Evolutionary conservation across 1,140 invertebrate species (phyloP).

Genomic region (Brachionus rubens): DNA sequence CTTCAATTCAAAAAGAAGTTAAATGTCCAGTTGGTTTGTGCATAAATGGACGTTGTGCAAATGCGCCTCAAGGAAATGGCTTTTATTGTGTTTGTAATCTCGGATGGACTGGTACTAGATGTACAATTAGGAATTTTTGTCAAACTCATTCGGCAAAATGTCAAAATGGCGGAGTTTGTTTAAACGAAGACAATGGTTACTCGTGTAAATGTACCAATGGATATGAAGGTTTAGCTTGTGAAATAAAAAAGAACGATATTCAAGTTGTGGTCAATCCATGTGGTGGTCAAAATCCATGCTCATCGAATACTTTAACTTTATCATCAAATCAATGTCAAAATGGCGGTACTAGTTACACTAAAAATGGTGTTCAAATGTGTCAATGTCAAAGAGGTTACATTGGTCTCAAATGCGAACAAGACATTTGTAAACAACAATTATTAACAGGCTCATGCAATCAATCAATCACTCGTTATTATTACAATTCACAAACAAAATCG

Average conservation of each 20-base stretch:
- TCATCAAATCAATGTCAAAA: not conserved
- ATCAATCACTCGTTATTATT: conserved; percentile 21
- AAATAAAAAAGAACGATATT: conserved; percentile 20
- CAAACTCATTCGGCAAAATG: not conserved
- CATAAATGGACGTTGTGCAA: conserved; percentile 11
- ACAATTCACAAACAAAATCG: conserved; percentile 30
- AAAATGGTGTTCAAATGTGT: conserved; percentile 19
- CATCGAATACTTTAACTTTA: not conserved
- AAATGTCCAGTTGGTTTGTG: conserved; percentile 20
- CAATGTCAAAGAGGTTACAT: conserved; percentile 45
- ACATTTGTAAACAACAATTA: conserved; percentile 24
- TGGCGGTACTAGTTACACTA: not conserved
- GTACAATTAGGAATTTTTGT: conserved; percentile 41
- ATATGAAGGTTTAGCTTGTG: not conserved
- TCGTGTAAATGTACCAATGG: not conserved
- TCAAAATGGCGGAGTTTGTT: conserved; percentile 33
- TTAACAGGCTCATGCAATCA: conserved; percentile 27
- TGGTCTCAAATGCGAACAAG: conserved; percentile 28
- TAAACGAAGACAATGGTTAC: conserved; percentile 3
- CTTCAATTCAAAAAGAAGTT: not conserved
- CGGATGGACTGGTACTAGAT: conserved; percentile 39
- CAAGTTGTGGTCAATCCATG: not conserved
- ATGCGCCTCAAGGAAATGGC: conserved; percentile 2
- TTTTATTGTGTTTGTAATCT: conserved; percentile 39
- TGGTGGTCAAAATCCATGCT: not conserved